A percentile compares a stretch with the other conserved stretches of the same genome.
Evolutionary conservation across 1,140 invertebrate species (phyloP).

Genomic region (Magallana angulata): DNA sequence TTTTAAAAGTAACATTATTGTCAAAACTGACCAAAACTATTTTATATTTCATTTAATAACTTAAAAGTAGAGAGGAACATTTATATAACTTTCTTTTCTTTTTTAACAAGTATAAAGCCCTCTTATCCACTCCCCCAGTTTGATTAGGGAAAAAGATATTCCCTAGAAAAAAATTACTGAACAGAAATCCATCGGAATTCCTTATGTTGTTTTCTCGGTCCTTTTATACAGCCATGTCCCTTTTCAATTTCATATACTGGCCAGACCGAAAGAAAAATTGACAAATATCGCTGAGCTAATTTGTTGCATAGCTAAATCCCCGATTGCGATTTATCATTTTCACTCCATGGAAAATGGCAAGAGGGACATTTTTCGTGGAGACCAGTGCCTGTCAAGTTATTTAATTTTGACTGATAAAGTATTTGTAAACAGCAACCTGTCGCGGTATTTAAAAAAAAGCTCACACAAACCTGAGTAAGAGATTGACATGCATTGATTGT

Average conservation of each 20-base stretch:
- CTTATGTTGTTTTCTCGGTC: neutral
- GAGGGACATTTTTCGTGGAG: neutral
- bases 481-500: conserved; percentile 26
- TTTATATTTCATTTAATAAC: too few species aligned
- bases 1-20: too few species aligned
- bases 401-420: conserved; percentile 38
- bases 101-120: neutral
- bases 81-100: neutral
- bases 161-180: neutral
- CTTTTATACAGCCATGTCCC: neutral
- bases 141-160: neutral
- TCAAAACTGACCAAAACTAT: too few species aligned
- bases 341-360: neutral
- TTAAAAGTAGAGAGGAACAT: neutral
- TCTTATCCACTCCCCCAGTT: neutral
- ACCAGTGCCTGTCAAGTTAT: conserved; percentile 12
- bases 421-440: conserved; percentile 28
- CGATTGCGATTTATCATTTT: conserved; percentile 22
- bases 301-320: conserved; percentile 17
- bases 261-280: neutral
- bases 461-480: neutral
- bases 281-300: conserved; percentile 19
- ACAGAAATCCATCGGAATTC: neutral
- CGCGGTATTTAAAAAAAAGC: conserved; percentile 14
- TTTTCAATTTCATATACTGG: neutral